These are phyloP conservation scores for Chunga burmeisteri DNA, from an alignment of 2,113 vertebrate species.

Conservation along the genomic window DNA sequence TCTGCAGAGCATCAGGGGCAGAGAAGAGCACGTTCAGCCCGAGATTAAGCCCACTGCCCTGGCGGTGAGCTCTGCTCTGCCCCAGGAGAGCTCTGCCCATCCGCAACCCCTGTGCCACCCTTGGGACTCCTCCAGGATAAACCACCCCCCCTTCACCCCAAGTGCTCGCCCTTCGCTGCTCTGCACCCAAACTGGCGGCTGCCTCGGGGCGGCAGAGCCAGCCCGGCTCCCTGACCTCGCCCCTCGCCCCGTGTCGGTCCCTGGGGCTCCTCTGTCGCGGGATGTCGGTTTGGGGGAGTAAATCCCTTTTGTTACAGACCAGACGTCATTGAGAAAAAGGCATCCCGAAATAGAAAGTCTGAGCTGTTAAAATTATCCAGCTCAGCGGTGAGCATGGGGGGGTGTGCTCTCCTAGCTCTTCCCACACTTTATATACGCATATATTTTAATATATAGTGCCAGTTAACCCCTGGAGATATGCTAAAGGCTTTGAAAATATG, in stretches of 20 bases:
- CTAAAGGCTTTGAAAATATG: background rate
- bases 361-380: background rate
- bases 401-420: background rate
- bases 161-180: background rate
- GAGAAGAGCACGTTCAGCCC: background rate
- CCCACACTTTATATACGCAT: background rate
- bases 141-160: background rate
- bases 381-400: background rate
- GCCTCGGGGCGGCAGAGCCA: background rate
- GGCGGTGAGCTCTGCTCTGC: background rate
- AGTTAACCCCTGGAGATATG: background rate
- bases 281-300: background rate
- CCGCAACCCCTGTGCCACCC: background rate
- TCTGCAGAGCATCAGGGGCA: background rate
- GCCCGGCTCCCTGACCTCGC: background rate
- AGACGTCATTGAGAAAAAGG: background rate
- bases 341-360: background rate
- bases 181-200: background rate
- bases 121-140: background rate
- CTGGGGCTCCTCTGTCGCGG: background rate
- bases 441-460: background rate
- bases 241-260: fast-evolving
- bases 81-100: background rate
- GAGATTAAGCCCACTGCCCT: background rate
- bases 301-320: background rate